These are phyloP conservation scores for Sphenopsis melanotis DNA, from an alignment of 2,797 vertebrate genomes.

Conservation along the genomic window DNA sequence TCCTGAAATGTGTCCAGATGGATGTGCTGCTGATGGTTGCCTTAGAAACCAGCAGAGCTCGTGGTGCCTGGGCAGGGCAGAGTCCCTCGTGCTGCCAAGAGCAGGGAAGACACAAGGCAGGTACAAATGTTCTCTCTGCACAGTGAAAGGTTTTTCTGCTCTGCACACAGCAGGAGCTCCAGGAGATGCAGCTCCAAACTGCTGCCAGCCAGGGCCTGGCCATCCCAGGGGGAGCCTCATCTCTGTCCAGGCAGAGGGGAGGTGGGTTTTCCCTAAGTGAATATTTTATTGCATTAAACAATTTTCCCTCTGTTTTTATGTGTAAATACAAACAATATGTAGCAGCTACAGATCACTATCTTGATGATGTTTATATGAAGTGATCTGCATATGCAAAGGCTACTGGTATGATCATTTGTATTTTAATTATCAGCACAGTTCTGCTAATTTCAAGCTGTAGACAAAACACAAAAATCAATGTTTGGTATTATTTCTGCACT, in stretches of 20 bases:
- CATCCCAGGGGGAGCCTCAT: not conserved
- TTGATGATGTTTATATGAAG: not conserved
- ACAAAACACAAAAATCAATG: constrained; percentile 14
- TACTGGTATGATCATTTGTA: not conserved
- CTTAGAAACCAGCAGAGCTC: constrained; percentile 53
- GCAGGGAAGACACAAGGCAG: not conserved
- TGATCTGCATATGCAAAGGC: not conserved
- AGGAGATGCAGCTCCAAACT: not conserved
- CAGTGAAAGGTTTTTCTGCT: not conserved
- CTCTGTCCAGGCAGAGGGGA: not conserved
- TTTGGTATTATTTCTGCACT: not conserved
- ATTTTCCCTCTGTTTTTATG: not conserved
- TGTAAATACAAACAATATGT: rapidly evolving
- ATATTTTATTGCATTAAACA: not conserved
- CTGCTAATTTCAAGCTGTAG: constrained; percentile 34
- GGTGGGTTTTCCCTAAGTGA: not conserved
- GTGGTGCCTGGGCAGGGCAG: not conserved
- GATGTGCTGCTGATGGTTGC: constrained; percentile 27
- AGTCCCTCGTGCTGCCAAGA: not conserved
- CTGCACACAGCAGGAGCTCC: not conserved
- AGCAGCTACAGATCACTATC: not conserved
- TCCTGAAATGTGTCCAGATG: not conserved
- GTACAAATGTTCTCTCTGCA: not conserved
- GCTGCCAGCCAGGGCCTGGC: not conserved
- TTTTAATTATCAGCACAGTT: constrained; percentile 25